Base-by-base conservation (phyloP, 2,797 vertebrate genomes). In the Kryptopterus vitreolus region DNA sequence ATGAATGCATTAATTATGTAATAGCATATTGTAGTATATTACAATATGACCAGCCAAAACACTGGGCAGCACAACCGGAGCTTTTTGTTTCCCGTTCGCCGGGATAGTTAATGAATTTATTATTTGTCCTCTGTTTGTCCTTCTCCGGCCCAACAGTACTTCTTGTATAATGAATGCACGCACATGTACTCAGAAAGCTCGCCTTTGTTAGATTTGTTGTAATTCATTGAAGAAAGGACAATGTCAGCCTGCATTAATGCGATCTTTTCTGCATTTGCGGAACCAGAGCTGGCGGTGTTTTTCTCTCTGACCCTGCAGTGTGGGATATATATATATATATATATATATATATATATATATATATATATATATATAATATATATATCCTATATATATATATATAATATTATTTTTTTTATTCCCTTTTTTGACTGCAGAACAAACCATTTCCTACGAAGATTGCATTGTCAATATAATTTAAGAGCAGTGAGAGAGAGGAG, bases 391-490 rank as follows among this genome's bases (percentile, higher is more conserved):
- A n/a, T n/a, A n/a, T n/a, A n/a, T n/a, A n/a, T n/a, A n/a, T n/a
- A n/a, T n/a, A n/a, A n/a, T n/a, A n/a, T n/a, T n/a, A n/a, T n/a
- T n/a, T n/a, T n/a, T n/a, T n/a, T 43, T 43, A 7, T 43, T 38
- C 10, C 10, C 89, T 92, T 90, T 91, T 80, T 57, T 89, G 90
- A 93, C 90, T 89, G 55, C 84, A 89, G 85, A 78, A 80, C 85
- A 78, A 80, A 90, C 85, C 83, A 90, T 87, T 92, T 92, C 91
- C 89, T 91, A 88, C 84, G 63, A 89, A 88, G 84, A 91, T 88
- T 83, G 89, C 87, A 87, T 89, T 87, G 89, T 89, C 85, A 88
- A 82, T 90, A 90, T 90, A 91, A 92, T 88, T 87, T 89, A 88
- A 89, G 89, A 87, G 89, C 85, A 84, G 89, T 84, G 80, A 81